These are phyloP conservation scores for Mastigias papua DNA, from an alignment of 30 jellyfish, hydroid and myxozoan species.

Conservation along the genomic window DNA sequence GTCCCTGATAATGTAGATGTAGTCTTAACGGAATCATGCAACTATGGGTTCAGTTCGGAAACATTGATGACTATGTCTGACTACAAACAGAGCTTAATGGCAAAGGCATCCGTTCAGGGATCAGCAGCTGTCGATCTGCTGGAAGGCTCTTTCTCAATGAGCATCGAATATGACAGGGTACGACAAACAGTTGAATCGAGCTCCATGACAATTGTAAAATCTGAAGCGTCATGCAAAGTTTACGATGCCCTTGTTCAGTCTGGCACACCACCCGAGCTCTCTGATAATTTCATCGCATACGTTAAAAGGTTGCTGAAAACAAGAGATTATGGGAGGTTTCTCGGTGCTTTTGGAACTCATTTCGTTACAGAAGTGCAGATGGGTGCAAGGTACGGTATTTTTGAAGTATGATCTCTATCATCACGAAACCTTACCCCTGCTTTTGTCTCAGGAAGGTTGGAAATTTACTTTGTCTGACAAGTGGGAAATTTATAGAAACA, in stretches of 20 bases:
- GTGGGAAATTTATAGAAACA: no score
- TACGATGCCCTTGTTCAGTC: slow-evolving; percentile 19
- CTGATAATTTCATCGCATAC: slow-evolving; percentile 15
- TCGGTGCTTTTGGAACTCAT: slow-evolving; percentile 59
- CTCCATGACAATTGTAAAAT: slow-evolving; percentile 9
- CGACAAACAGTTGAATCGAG: slow-evolving; percentile 1
- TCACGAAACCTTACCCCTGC: no score
- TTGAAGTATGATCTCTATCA: neutral
- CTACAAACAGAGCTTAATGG: slow-evolving; percentile 26
- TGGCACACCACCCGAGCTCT: slow-evolving; percentile 53
- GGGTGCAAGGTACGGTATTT: slow-evolving; percentile 61
- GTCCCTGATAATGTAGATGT: slow-evolving; percentile 42
- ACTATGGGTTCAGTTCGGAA: slow-evolving; percentile 11
- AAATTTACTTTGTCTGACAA: no score
- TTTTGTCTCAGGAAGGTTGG: no score
- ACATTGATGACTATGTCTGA: slow-evolving; percentile 45
- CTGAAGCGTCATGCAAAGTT: slow-evolving; percentile 54
- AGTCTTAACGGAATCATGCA: slow-evolving; percentile 2
- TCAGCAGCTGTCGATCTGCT: slow-evolving; percentile 10
- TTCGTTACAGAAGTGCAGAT: slow-evolving; percentile 9
- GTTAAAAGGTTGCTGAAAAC: neutral
- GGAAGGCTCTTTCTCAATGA: slow-evolving; percentile 42
- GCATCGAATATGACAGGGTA: slow-evolving; percentile 35
- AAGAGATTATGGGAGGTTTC: slow-evolving; percentile 11
- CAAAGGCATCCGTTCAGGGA: slow-evolving; percentile 40